phyloP scores from a whole-genome alignment of 2,888 invertebrate genomes.

The Linhomoeus sp. region DNA sequence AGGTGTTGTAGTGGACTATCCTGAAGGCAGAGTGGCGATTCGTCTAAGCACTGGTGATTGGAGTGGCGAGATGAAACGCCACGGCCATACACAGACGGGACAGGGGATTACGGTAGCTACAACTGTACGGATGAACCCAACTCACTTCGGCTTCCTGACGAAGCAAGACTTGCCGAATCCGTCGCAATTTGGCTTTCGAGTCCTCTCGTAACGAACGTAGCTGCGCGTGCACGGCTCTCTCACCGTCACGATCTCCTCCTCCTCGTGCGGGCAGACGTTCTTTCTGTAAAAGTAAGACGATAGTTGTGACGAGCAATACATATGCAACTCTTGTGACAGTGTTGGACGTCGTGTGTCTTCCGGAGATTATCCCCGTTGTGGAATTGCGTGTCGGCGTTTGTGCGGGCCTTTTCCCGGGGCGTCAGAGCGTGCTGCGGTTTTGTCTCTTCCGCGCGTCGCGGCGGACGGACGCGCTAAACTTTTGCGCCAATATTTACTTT shows the following conservation, averaged over 20 bases:
- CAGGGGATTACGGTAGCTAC: too few species aligned
- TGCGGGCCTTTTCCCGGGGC: too few species aligned
- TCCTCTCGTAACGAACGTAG: conserved; percentile 34
- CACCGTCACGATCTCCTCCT: conserved; percentile 31
- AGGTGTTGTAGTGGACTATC: conserved; percentile 34
- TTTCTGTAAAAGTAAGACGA: conserved; percentile 32
- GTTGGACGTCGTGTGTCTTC: too few species aligned
- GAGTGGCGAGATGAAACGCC: not conserved
- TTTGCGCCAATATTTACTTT: too few species aligned
- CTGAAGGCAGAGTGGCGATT: conserved; percentile 20
- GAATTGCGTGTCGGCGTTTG: too few species aligned
- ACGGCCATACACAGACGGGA: too few species aligned
- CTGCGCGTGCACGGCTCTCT: conserved; percentile 34
- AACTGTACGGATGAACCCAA: not conserved
- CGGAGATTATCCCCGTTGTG: too few species aligned
- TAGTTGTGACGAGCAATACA: too few species aligned
- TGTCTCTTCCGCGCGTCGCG: too few species aligned
- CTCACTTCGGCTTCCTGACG: conserved; percentile 34
- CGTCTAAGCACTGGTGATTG: not conserved
- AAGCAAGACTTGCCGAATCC: conserved; percentile 32
- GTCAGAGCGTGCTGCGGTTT: too few species aligned
- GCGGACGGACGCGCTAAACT: too few species aligned
- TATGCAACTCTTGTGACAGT: too few species aligned
- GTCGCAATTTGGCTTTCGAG: conserved; percentile 35
- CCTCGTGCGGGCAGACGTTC: conserved; percentile 35